Base-by-base conservation (phyloP, 1,140 invertebrate genomes). In the Callitettix versicolor region DNA sequence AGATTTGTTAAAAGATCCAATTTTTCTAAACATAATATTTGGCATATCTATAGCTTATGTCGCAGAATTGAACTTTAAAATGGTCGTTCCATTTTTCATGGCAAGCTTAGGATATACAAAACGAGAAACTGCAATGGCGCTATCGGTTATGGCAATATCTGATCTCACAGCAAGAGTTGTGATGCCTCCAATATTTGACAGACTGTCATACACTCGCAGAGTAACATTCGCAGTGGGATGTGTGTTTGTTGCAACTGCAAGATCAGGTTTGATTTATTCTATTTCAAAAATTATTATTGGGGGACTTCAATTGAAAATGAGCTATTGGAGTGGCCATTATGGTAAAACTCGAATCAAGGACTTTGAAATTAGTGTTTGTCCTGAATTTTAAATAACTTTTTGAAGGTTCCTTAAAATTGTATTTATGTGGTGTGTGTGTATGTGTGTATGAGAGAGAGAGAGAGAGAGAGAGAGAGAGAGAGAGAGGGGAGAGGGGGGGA, bases 181-280 rank as follows among this genome's bases (percentile, higher is more conserved):
- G 18, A 63, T 87, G 55, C 84, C 85, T 3, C 81, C 82, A 3
- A 77, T 87, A 44, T 84, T 82, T 60, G 84, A 86, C 64, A 74
- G 76, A 42, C 69, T 79, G 24, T 73, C 75, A 22, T 76, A 82
- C 47, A 79, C 77, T 30, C 84, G 84, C 68, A 78, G 83, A 60
- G 76, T 76, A 54, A 73, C 85, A 15, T 85, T 86, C 59, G 78
- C 84, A 64, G 62, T 81, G 12, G 80, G 79, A 17, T 76, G 79
- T 11, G 74, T 85, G 55, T 75, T 82, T 62, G 73, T 86, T 58
- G 81, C 79, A 24, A 74, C 79, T 34, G 79, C 79, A 18, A 73
- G 85, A 69, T 85, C 84, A 62, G 76, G 85, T 87, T 68, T 79
- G 74, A 47, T 55, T 17, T 15, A 11, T n/a, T n/a, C n/a, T n/a